Evolutionary conservation across 2,797 vertebrate species (phyloP).

Genomic region (Lacerta viridis): DNA sequence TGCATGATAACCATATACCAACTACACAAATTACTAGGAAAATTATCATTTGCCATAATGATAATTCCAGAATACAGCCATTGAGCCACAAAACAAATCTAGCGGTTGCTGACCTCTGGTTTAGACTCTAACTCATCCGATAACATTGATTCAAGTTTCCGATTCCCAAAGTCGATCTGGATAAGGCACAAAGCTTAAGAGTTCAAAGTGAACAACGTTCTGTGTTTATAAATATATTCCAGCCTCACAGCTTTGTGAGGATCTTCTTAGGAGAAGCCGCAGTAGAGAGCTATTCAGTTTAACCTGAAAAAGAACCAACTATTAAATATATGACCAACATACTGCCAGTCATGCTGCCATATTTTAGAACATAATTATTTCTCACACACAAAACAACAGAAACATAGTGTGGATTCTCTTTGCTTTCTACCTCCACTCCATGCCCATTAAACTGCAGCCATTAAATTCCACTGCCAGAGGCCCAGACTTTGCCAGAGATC

Average conservation of each 20-base stretch:
- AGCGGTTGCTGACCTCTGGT: constrained; percentile 90
- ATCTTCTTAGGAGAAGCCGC: constrained; percentile 67
- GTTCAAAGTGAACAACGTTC: constrained; percentile 67
- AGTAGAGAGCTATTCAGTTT: constrained; percentile 59
- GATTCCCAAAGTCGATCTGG: constrained; percentile 80
- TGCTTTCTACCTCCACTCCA: neutral
- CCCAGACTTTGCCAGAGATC: neutral
- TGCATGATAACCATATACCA: neutral
- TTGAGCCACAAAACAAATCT: accelerated
- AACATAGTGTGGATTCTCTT: neutral
- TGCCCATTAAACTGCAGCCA: neutral
- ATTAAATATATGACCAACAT: constrained; percentile 36
- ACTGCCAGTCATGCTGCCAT: neutral
- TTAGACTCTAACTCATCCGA: constrained; percentile 99
- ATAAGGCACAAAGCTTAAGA: constrained; percentile 69
- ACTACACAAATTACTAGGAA: neutral
- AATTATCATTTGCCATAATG: neutral
- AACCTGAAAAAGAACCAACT: constrained; percentile 73
- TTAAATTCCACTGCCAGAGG: neutral
- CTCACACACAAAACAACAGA: neutral
- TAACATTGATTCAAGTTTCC: constrained; percentile 96
- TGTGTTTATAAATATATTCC: constrained; percentile 75
- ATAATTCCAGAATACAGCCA: neutral
- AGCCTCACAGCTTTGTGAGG: constrained; percentile 52
- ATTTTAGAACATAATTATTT: neutral